Evolutionary conservation across 2,888 invertebrate species (phyloP).

Genomic region (Xestia sexstrigata): DNA sequence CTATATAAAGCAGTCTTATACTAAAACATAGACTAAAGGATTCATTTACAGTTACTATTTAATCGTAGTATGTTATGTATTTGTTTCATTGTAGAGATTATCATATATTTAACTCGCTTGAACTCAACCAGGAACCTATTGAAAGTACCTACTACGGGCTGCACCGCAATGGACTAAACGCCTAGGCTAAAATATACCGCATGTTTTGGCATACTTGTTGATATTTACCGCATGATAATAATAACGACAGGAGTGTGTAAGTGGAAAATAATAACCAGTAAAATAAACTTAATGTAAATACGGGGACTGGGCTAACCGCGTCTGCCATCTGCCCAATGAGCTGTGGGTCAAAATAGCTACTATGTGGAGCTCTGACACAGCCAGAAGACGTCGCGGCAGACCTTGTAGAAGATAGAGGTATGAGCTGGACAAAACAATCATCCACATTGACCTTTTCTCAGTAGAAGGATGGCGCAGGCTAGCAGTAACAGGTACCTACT

Average conservation of each 20-base stretch:
- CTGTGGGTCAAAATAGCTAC: not conserved
- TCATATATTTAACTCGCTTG: too few species aligned
- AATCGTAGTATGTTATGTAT: not conserved
- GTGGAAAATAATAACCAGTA: not conserved
- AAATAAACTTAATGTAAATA: not conserved
- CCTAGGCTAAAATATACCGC: constrained; percentile 20
- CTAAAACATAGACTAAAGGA: not conserved
- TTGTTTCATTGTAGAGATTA: not conserved
- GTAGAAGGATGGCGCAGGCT: not conserved
- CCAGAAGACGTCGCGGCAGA: not conserved
- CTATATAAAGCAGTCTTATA: not conserved
- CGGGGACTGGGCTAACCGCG: not conserved
- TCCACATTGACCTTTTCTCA: not conserved
- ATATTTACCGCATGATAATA: not conserved
- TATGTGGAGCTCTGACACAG: not conserved
- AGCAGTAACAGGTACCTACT: not conserved
- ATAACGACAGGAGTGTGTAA: not conserved
- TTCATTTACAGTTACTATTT: constrained; percentile 13
- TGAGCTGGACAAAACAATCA: not conserved
- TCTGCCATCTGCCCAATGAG: not conserved
- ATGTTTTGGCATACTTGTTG: not conserved
- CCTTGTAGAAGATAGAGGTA: not conserved
- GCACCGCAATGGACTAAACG: not conserved
- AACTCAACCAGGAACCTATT: not conserved
- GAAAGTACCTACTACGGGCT: not conserved